These are phyloP conservation scores for Stichodactyla helianthus DNA, from an alignment of 64 coral and sea anemone genomes.

Conservation along the genomic window DNA sequence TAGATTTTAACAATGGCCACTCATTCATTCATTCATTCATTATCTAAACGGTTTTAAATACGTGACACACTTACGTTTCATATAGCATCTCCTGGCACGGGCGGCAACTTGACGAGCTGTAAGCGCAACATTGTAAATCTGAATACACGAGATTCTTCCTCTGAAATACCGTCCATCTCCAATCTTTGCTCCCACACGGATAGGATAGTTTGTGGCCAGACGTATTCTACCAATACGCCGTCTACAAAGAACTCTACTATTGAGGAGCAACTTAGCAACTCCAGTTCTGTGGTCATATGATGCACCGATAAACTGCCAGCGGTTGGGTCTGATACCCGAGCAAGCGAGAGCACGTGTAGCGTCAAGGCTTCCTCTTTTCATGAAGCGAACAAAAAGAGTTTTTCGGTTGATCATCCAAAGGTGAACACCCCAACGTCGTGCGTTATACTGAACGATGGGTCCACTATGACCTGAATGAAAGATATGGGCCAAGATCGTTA, in stretches of 20 bases:
- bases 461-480: constrained; percentile 43
- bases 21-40: no score
- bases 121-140: constrained; percentile 61
- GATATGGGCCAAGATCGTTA: constrained; percentile 71
- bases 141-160: constrained; percentile 80
- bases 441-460: constrained; percentile 56
- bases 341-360: constrained; percentile 41
- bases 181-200: constrained; percentile 50
- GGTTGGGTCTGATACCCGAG: constrained; percentile 20
- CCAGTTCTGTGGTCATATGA: constrained; percentile 69
- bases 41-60: no score
- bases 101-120: constrained; percentile 59
- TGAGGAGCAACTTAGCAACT: constrained; percentile 54
- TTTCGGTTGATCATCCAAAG: constrained; percentile 50
- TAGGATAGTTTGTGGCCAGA: constrained; percentile 71
- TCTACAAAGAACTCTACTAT: constrained; percentile 42
- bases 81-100: constrained; percentile 59
- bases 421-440: constrained; percentile 50
- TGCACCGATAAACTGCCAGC: constrained; percentile 69
- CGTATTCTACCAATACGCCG: constrained; percentile 60
- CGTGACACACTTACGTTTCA: constrained; percentile 27
- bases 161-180: constrained; percentile 61
- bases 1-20: no score
- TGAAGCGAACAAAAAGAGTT: constrained; percentile 50
- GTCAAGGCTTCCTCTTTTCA: constrained; percentile 15